Evolutionary conservation across 2,888 invertebrate species (phyloP), one percentile per base, ranked within the genome.

Genomic region (Leucophora obtusa): DNA sequence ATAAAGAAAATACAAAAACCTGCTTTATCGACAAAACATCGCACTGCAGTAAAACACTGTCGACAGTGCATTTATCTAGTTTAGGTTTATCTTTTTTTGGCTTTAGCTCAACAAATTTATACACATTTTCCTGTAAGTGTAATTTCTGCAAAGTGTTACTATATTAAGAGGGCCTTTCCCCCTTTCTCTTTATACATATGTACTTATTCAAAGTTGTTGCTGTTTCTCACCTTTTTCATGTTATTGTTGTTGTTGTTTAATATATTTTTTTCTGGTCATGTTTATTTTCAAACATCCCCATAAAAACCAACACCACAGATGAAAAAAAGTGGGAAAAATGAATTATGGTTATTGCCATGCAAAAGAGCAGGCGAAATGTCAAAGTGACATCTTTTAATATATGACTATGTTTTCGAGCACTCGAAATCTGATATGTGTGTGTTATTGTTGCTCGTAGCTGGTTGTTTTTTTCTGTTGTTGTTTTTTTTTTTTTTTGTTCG

Each of bases 341-440:
- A 90, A 86, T 90, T 89, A 90, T 89, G 88, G 88, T 90, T 90
- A 90, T 90, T 90, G 88, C 89, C 86, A 88, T 88, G 89, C 89
- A 89, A 89, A 88, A 89, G 89, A 89, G 89, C 89, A 87, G 88
- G 89, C 87, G 87, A 89, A 89, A 89, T 89, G 88, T 89, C 90
- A 90, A 89, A 89, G 89, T 88, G 89, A 89, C 89, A 90, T 89
- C 88, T 88, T 87, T 89, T 88, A 90, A 90, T 89, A 90, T 90
- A 90, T 89, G 89, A 89, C 89, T 88, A 87, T 90, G 89, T 89
- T 88, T 87, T 89, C 86, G 86, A 88, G 87, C 86, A 86, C 88
- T 89, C 85, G 89, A 90, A 90, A 90, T 89, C 88, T 90, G 89
- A 90, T 90, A 90, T 89, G 87, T 85, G 82, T 83, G 80, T 83